Base-by-base conservation (phyloP, 2,113 vertebrate species). In the Phainopepla nitens region DNA sequence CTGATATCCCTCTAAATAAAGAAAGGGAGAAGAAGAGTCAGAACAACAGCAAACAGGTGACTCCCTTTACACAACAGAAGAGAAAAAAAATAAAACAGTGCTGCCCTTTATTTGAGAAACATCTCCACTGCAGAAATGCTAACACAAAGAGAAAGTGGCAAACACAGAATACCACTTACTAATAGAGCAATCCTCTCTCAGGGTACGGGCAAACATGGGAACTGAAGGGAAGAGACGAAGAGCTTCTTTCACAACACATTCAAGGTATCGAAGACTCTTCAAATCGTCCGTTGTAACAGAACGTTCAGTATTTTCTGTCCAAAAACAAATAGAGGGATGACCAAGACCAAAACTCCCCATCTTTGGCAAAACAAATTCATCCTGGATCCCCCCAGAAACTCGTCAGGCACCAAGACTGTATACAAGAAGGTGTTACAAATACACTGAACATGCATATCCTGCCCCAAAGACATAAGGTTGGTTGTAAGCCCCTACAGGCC, bases 201-300 rank as follows among this genome's bases (percentile, higher is more conserved):
- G 91, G 79, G 33, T 96, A n/a, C 99, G 98, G 31, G 96, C 99
- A 82, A 99, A 99, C n/a, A 99, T 90, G 5, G 99, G 99, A 89
- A 99, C 99, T 2, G 99, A 98, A 39, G 99, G 99, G 64, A 98
- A 99, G 69, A 99, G 77, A 9, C 99, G 98, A 88, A 99, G 98
- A 15, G 98, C 93, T 97, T 99, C 99, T 94, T 99, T 99, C 92
- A 99, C 97, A 87, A 99, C 99, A 95, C 98, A 99, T 15, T 99
- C 99, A 93, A 99, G 97, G 85, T 99, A 99, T 15, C 94, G 98
- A 27, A 99, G 98, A 79, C 98, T 98, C 98, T 99, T 99, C 95
- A 99, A 96, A 93, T 99, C 99, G 0, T 99, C 99, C 9, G 47
- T 90, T 61, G 96, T 98, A 31, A 97, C 83, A 18, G 98, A 96